Conservation (phyloP, 92 coral and sea anemone species). For the Micromussa lordhowensis region DNA sequence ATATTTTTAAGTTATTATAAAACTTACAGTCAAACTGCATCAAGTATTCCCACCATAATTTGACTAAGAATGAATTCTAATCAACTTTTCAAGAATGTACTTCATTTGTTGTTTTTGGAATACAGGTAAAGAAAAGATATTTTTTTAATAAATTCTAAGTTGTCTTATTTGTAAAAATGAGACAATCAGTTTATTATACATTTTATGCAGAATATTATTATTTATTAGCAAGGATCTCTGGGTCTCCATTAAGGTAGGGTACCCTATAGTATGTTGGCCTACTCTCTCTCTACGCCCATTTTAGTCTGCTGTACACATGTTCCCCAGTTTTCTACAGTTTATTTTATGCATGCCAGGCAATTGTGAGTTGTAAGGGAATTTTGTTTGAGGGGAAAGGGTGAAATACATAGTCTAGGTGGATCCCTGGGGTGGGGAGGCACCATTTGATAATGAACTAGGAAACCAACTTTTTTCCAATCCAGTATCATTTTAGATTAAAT, state of each 20-base stretch:
- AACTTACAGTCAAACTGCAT: neutral
- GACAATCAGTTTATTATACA: neutral
- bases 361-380: neutral
- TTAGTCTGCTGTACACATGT: no score
- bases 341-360: neutral
- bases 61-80: neutral
- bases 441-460: neutral
- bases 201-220: neutral
- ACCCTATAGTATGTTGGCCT: neutral
- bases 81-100: neutral
- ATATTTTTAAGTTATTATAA: neutral
- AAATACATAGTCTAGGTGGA: neutral
- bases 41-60: neutral
- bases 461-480: neutral
- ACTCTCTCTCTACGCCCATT: no score
- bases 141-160: no score
- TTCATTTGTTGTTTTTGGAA: neutral
- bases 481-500: neutral
- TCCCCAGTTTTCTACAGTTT: no score
- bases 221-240: neutral
- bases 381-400: no score
- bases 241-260: neutral
- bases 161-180: no score
- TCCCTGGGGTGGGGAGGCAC: no score
- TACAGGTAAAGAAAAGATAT: neutral